A percentile compares a stretch with the other conserved stretches of the same genome.
These are phyloP conservation scores for Anthoscopus minutus DNA, from an alignment of 2,113 vertebrate genomes.

Conservation along the genomic window DNA sequence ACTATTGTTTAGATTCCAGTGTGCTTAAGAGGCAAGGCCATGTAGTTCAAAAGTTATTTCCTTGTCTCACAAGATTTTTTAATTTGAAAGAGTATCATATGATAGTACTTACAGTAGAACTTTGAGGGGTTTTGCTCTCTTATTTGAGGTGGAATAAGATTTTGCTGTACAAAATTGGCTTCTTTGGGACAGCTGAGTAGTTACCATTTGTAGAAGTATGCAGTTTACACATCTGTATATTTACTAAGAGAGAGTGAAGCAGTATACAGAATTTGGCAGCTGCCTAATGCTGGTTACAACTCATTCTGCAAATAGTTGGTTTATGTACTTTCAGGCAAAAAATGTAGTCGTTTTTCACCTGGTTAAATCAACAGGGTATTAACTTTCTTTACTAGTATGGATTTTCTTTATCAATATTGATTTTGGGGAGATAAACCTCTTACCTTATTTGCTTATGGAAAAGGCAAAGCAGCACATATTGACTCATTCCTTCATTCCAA, in stretches of 20 bases:
- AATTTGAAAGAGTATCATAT: not conserved
- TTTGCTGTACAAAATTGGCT: not conserved
- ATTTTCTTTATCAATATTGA: conserved; percentile 3
- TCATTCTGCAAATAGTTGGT: not conserved
- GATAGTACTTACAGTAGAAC: not conserved
- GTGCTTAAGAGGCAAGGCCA: not conserved
- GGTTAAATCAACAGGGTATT: not conserved
- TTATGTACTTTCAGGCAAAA: not conserved
- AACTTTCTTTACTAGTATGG: not conserved
- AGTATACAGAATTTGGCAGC: not conserved
- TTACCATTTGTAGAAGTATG: not conserved
- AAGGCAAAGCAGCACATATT: not conserved
- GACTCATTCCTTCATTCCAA: not conserved
- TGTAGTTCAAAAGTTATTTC: not conserved
- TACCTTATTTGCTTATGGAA: not conserved
- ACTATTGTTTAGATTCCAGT: not conserved
- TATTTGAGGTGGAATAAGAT: not conserved
- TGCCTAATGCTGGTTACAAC: not conserved
- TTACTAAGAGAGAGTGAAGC: not conserved
- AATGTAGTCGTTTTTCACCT: not conserved
- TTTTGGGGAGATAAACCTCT: not conserved
- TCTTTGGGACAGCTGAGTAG: not conserved
- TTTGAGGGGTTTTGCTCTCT: not conserved
- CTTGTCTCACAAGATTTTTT: not conserved
- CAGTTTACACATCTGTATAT: not conserved